Percentiles rank a stretch among this genome's conserved stretches.
phyloP scores from a whole-genome alignment of 2,113 vertebrate species.

The Casuarius casuarius region DNA sequence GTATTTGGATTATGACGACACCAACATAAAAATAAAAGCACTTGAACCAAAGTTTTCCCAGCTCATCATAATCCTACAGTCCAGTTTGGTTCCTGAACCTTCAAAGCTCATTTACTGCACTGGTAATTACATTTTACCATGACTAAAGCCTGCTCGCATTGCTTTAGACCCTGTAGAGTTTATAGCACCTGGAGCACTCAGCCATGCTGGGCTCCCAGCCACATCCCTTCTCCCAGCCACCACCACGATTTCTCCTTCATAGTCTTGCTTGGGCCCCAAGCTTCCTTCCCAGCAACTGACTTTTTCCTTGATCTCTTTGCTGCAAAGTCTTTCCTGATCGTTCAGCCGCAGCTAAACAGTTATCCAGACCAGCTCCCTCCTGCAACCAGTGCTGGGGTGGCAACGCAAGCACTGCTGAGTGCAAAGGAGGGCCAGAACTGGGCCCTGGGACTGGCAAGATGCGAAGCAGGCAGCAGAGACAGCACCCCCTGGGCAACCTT shows the following conservation, averaged over 20 bases:
- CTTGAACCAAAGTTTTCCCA: background rate
- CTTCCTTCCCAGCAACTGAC: background rate
- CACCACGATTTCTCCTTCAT: background rate
- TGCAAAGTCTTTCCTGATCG: background rate
- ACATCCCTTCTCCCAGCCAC: background rate
- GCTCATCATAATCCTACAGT: background rate
- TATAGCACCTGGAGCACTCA: background rate
- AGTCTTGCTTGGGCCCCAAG: background rate
- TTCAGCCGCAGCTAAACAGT: background rate
- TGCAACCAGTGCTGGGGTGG: background rate
- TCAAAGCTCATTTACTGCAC: background rate
- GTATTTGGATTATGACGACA: background rate
- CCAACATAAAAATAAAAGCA: background rate
- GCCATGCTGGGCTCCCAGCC: background rate
- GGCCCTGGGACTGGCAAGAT: background rate
- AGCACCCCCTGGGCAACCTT: background rate
- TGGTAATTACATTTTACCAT: background rate
- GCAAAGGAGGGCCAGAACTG: background rate
- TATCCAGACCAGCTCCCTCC: background rate
- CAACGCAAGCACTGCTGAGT: background rate
- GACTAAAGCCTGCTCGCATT: background rate
- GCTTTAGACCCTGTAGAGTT: background rate
- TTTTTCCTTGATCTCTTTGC: background rate
- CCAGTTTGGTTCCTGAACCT: background rate
- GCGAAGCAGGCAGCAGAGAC: background rate